These are phyloP conservation scores for Sylvia borin DNA, from an alignment of 2,797 vertebrate genomes.

Conservation along the genomic window DNA sequence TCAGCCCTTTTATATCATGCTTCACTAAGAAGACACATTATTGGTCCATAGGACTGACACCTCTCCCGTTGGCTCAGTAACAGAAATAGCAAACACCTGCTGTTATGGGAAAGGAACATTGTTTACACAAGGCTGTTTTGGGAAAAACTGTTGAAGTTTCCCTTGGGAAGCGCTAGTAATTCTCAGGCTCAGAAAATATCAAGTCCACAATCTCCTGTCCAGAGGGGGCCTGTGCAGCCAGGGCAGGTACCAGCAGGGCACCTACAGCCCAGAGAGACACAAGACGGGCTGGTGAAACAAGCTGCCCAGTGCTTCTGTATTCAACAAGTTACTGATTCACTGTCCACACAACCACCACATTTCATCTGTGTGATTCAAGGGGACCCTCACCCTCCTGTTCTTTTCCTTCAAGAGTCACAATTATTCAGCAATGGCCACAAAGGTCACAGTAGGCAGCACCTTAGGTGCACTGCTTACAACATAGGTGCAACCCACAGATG, in stretches of 20 bases:
- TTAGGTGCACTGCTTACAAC: neutral
- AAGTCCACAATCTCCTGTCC: neutral
- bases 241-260: neutral
- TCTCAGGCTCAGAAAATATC: too few relatives aligned
- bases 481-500: neutral
- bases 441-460: fast-evolving
- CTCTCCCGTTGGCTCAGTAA: too few relatives aligned
- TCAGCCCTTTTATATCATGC: too few relatives aligned
- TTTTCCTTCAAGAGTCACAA: neutral
- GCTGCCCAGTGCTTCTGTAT: neutral
- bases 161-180: too few relatives aligned
- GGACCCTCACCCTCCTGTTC: fast-evolving
- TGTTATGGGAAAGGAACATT: too few relatives aligned
- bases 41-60: too few relatives aligned
- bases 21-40: too few relatives aligned
- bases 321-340: neutral
- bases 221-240: neutral
- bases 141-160: too few relatives aligned
- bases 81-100: too few relatives aligned
- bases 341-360: neutral
- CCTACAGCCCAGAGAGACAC: neutral
- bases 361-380: neutral
- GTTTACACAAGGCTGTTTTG: too few relatives aligned
- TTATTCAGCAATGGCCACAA: neutral
- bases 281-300: neutral